Evolutionary conservation across 2,113 vertebrate genomes (phyloP).

Genomic region (Notarius quadriscutis): DNA sequence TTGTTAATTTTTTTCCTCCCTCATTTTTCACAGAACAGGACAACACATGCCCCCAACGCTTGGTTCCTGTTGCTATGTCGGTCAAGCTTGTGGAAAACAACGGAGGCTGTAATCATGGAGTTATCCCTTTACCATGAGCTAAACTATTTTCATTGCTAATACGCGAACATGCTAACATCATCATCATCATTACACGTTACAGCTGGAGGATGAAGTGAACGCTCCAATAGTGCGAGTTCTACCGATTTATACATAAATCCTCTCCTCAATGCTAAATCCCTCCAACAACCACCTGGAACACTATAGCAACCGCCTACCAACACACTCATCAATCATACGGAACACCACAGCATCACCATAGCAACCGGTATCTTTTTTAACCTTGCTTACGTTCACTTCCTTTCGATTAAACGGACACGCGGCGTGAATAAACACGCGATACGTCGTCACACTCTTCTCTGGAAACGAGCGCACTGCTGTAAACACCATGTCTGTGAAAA

Average conservation of each 20-base stretch:
- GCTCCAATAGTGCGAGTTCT: too few species aligned
- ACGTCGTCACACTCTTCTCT: neutral
- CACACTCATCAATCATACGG: neutral
- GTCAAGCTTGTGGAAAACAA: neutral
- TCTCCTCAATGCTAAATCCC: too few species aligned
- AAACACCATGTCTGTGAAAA: neutral
- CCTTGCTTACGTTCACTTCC: neutral
- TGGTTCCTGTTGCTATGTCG: neutral
- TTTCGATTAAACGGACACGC: neutral
- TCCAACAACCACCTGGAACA: too few species aligned
- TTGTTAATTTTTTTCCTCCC: neutral
- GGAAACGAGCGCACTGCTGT: neutral
- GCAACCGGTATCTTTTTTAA: neutral
- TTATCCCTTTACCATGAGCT: neutral
- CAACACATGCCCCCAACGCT: too few species aligned
- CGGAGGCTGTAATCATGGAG: neutral
- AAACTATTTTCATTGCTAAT: too few species aligned
- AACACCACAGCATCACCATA: neutral
- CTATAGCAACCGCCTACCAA: neutral
- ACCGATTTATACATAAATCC: too few species aligned
- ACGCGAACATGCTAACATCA: too few species aligned
- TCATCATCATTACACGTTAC: too few species aligned
- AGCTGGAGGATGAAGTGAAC: too few species aligned
- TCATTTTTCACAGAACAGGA: neutral
- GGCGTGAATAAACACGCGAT: neutral